These are phyloP conservation scores for Trogon surrucura DNA, from an alignment of 2,113 vertebrate species.

Conservation along the genomic window DNA sequence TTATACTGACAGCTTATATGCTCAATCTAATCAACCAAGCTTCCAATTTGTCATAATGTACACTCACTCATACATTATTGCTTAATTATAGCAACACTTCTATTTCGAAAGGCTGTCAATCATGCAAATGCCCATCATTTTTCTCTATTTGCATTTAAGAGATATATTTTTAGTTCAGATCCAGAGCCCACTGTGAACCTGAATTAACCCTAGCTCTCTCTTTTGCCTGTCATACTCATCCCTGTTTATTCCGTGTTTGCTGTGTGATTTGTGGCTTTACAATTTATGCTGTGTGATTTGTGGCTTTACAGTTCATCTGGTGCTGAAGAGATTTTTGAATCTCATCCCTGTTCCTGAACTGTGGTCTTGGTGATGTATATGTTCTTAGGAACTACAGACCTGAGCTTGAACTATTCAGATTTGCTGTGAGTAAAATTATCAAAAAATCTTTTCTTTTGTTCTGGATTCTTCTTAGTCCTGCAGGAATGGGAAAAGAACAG, in stretches of 20 bases:
- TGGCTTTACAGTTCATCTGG: background rate
- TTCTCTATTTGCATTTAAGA: constrained; percentile 71
- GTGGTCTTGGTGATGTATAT: background rate
- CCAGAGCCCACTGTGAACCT: constrained; percentile 50
- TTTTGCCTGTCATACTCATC: background rate
- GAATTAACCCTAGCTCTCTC: constrained; percentile 59
- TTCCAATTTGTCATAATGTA: constrained; percentile 86
- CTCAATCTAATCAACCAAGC: constrained; percentile 84
- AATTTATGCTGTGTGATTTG: constrained; percentile 3
- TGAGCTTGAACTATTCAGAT: background rate
- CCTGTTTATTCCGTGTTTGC: background rate
- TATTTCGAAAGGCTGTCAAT: constrained; percentile 81
- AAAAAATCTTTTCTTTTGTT: background rate
- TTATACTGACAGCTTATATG: constrained; percentile 85
- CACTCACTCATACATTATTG: constrained; percentile 84
- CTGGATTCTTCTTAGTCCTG: background rate
- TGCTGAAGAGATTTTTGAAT: constrained; percentile 1
- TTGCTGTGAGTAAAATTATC: background rate
- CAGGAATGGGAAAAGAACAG: background rate
- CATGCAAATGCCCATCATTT: constrained; percentile 77
- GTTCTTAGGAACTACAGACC: background rate
- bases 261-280: constrained; percentile 7
- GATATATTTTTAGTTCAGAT: constrained; percentile 73
- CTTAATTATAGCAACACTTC: constrained; percentile 85
- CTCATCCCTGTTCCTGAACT: background rate